Base-by-base conservation (phyloP, 2,888 invertebrate genomes). In the Conchocele bisecta region DNA sequence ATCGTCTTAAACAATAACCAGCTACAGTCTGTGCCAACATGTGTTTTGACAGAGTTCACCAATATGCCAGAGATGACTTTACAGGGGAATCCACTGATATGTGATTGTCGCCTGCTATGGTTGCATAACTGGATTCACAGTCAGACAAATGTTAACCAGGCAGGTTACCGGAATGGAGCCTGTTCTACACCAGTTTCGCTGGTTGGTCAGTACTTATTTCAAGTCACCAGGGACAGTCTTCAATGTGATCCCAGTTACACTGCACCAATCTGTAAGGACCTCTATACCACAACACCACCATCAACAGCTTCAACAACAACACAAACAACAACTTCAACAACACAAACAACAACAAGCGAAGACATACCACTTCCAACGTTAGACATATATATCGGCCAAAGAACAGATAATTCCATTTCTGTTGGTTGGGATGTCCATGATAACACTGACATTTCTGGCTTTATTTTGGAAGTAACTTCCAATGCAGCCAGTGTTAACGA, bases 81-180 rank as follows among this genome's bases (percentile, higher is more conserved):
- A 82, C 94, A 95, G 26, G 94, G 93, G 50, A 97, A 97, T 90
- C 95, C 95, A 5, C 92, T 97, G 83, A 93, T 94, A 60, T 97
- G 97, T 86, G 95, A 97, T 89, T 97, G 97, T 88, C 94, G 95
- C 29, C 90, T 97, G 0, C 92, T 95, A 31, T 96, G 97, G 96
- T 92, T 97, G 0, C 93, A 95, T 15, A 94, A 80, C 17, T 82
- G 79, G 84, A 37, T 79, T 15, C 17, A 48, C 0, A 6, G 0
- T n/a, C 41, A 17, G 6, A 24, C 20, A 26, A 3, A 1, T 28
- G 24, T 58, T 7, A 24, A 7, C 9, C 13, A 24, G 28, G 46
- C 28, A 11, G 15, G 44, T 26, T 17, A 48, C 9, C 35, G 56
- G n/a, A 37, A 59, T 22, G 73, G 70, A 29, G 5, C 44, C 7